phyloP scores from a whole-genome alignment of 2,113 vertebrate genomes.

The Thalassarche chlororhynchos region DNA sequence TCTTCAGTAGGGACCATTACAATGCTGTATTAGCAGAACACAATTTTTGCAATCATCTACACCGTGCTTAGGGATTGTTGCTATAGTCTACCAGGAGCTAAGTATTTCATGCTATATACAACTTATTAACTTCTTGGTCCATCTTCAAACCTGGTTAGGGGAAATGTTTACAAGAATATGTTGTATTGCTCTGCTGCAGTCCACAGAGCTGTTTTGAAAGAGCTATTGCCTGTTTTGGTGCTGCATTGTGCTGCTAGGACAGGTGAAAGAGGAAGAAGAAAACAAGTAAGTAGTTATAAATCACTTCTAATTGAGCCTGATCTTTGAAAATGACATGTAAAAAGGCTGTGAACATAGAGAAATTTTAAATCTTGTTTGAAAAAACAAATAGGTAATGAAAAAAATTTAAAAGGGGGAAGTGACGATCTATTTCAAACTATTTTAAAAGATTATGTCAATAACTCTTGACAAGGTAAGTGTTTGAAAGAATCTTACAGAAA shows the following conservation, averaged over 20 bases:
- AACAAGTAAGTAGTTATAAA: background rate
- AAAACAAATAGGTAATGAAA: background rate
- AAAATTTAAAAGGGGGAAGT: background rate
- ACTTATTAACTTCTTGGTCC: background rate
- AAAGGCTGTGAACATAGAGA: background rate
- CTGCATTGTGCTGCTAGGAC: background rate
- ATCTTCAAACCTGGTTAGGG: background rate
- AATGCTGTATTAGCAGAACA: background rate
- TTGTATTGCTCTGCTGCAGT: background rate
- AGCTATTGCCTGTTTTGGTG: background rate
- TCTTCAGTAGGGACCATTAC: background rate
- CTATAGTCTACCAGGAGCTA: background rate
- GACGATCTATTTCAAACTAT: background rate
- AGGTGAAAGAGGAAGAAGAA: background rate
- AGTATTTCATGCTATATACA: background rate
- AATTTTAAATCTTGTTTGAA: background rate
- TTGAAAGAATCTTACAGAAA: background rate
- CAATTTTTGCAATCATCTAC: background rate
- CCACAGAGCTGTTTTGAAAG: background rate
- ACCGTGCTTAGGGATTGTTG: background rate
- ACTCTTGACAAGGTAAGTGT: background rate
- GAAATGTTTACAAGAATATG: background rate
- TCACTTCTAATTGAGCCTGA: slow-evolving; percentile 3
- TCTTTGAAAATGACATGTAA: background rate
- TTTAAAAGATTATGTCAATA: background rate